Evolutionary conservation across 2,113 vertebrate species (phyloP), one percentile per base, ranked within the genome.

Genomic region (Hiodon alosoides): DNA sequence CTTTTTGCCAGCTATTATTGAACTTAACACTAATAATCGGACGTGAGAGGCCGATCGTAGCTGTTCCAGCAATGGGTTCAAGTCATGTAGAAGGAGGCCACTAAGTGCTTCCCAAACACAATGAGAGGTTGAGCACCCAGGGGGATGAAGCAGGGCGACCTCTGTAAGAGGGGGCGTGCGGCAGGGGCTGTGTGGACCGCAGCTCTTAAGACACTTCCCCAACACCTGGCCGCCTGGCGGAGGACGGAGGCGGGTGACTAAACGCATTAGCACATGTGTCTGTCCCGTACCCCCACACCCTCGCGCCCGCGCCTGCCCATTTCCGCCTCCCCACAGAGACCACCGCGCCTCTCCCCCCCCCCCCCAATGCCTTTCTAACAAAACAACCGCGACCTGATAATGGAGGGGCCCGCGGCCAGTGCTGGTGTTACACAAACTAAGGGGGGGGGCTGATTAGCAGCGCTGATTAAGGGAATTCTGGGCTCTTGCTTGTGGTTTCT

Each of bases 131-230:
- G 9, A n/a, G 59, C 17, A 48, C 55, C 6, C 1, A 10, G 51
- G 11, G 17, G 71, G 71, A 76, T 76, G 71, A 64, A 55, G 67
- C n/a, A 58, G 47, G 54, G 13, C 14, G 14, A 76, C 68, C 59
- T 58, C 68, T 48, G 60, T 47, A 11, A 52, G 68, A 54, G 59
- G 51, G 31, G 57, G 57, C 46, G 47, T 16, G 67, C 4, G 8
- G 58, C 69, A 67, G 71, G 67, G 61, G 78, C 73, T 69, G 14
- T 79, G 50, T 5, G 70, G 13, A n/a, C 52, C 62, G 50, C 62
- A 14, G 75, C 74, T 76, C 71, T 81, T 79, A 81, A 85, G 84
- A 87, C 84, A 86, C 82, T 88, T 86, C 84, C 60, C 71, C 67
- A 46, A 78, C 77, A 75, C 79, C 79, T 80, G 51, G n/a, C 59